A percentile compares a stretch with the other conserved stretches of the same genome.
phyloP scores from a whole-genome alignment of 2,113 vertebrate species.

The Montifringilla adamsi region DNA sequence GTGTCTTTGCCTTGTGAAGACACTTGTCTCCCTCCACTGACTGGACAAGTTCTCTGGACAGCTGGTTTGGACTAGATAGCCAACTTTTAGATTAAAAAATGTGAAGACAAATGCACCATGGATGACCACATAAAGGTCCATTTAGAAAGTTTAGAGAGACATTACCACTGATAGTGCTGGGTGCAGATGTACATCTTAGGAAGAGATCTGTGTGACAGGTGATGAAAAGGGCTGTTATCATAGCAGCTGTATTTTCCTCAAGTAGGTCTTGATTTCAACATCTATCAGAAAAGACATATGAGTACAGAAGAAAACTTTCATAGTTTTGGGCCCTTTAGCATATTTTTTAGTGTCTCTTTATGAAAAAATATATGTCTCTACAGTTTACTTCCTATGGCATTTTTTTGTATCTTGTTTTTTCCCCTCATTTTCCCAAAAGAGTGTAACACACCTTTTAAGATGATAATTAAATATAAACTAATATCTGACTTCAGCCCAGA shows the following conservation, averaged over 20 bases:
- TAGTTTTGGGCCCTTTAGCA: background rate
- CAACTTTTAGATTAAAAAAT: background rate
- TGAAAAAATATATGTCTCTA: background rate
- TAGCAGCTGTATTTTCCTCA: background rate
- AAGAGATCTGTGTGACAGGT: background rate
- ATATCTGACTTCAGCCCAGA: background rate
- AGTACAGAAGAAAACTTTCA: background rate
- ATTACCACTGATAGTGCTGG: background rate
- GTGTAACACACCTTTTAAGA: background rate
- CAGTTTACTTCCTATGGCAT: background rate
- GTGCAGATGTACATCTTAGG: background rate
- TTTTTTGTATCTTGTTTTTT: background rate
- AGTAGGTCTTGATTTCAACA: background rate
- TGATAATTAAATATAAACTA: background rate
- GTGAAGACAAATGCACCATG: background rate
- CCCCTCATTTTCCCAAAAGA: background rate
- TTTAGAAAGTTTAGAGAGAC: background rate
- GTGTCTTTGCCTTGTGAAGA: background rate
- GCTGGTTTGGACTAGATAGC: background rate
- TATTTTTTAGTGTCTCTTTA: background rate
- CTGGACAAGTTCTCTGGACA: background rate
- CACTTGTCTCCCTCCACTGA: background rate
- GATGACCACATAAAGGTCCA: background rate
- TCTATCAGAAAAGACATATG: background rate
- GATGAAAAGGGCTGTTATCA: background rate